Base-by-base conservation (phyloP, 1,140 invertebrate species). In the Drosophila pruinosa region DNA sequence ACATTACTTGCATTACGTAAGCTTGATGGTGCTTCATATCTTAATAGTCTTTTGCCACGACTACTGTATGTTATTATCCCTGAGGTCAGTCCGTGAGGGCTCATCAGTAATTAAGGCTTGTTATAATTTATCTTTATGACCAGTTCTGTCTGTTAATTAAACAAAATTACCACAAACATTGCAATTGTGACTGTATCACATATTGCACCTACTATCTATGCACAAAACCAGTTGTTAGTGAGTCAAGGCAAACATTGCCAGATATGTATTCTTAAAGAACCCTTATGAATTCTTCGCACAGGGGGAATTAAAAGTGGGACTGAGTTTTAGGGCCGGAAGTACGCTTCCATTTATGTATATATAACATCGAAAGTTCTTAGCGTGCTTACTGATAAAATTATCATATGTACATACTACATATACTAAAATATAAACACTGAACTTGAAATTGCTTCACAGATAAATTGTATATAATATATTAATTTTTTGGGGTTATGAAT, bases 1-100 rank as follows among this genome's bases (percentile, higher is more conserved):
- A 58, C 43, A 7, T 14, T 28, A 14, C 12, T 50, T 59, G 64
- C 58, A 68, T 86, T 86, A 88, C 81, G 81, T 86, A 88, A 86
- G 45, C 61, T 57, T 19, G 41, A 28, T 43, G 53, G 19, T 39
- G 8, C 43, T 65, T 56, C 31, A 64, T 63, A 56, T 64, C 70
- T 77, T 86, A 81, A 88, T 88, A 81, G 79, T 68, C 58, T 53
- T 36, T 36, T 56, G 47, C 53, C 53, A 72, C 63, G 48, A 67
- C 61, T 64, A 26, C 15, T 57, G 53, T 39, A 15, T 41, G 48
- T 45, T 19, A 61, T 80, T 24, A 67, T 86, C 81, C 77, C 81
- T 72, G 47, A 64, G 82, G 77, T 72, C 82, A 81, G 59, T 41
- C n/a, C 15, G 48, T 41, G 21, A 48, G 50, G 69, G 53, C 61